Evolutionary conservation across 2,113 vertebrate species (phyloP).

Genomic region (Cinclus cinclus): DNA sequence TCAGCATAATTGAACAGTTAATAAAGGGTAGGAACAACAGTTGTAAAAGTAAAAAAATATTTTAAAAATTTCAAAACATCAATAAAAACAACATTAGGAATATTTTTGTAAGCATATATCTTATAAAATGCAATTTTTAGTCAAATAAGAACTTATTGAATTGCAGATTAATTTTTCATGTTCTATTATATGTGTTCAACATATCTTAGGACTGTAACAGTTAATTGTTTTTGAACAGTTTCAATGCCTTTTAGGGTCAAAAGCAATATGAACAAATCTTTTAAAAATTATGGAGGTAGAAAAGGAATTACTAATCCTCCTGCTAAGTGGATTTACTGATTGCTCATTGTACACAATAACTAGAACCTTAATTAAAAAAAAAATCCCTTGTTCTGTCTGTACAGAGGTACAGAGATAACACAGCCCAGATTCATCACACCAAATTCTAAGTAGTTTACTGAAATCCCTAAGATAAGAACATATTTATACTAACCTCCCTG

Average conservation of each 20-base stretch:
- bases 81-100: background rate
- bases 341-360: background rate
- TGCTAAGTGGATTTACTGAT: background rate
- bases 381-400: background rate
- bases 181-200: background rate
- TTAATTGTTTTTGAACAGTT: background rate
- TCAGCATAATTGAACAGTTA: background rate
- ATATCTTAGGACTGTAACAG: background rate
- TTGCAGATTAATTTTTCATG: background rate
- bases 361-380: background rate
- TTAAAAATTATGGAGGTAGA: background rate
- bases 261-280: background rate
- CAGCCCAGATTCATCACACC: background rate
- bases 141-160: background rate
- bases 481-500: background rate
- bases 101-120: background rate
- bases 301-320: background rate
- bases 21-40: background rate
- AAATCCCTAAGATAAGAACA: background rate
- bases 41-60: background rate
- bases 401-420: background rate
- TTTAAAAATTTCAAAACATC: background rate
- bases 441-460: background rate
- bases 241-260: background rate
- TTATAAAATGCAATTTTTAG: background rate